phyloP scores from a whole-genome alignment of 2,113 vertebrate genomes.

The Grammomys surdaster region DNA sequence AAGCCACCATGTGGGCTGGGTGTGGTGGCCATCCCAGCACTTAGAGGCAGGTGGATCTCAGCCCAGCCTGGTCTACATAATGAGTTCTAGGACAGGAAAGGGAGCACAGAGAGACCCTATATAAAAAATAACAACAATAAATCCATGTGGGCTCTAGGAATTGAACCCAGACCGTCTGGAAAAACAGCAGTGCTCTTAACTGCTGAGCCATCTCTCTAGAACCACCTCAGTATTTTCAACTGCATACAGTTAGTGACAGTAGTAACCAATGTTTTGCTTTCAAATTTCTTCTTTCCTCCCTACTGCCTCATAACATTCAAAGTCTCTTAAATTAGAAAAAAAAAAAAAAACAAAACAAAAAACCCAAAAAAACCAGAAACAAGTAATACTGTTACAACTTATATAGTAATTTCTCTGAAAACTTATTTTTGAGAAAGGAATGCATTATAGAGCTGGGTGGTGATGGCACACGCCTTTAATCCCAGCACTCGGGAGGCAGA shows the following conservation, averaged over 20 bases:
- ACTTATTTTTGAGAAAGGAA: conserved; percentile 57
- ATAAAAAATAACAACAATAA: background rate
- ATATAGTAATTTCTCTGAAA: conserved; percentile 61
- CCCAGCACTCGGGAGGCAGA: too few relatives aligned
- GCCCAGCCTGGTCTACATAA: background rate
- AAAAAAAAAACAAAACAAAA: background rate
- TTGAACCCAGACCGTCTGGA: background rate
- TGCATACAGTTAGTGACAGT: background rate
- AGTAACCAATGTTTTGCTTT: conserved; percentile 30
- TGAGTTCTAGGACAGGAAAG: background rate
- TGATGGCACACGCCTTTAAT: too few relatives aligned
- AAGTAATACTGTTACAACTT: background rate
- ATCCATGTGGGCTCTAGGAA: background rate
- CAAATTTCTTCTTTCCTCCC: background rate
- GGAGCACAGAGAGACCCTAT: background rate
- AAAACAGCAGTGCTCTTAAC: background rate
- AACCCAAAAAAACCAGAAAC: background rate
- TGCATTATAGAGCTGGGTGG: background rate
- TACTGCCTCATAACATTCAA: conserved; percentile 24
- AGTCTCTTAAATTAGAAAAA: conserved; percentile 45
- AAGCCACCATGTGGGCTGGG: background rate
- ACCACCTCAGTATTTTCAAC: background rate
- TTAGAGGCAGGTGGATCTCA: background rate
- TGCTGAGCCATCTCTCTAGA: background rate
- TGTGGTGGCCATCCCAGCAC: background rate